Evolutionary conservation across 1,140 invertebrate species (phyloP), one percentile per base, ranked within the genome.

Genomic region (Rhyacophila brunnea): DNA sequence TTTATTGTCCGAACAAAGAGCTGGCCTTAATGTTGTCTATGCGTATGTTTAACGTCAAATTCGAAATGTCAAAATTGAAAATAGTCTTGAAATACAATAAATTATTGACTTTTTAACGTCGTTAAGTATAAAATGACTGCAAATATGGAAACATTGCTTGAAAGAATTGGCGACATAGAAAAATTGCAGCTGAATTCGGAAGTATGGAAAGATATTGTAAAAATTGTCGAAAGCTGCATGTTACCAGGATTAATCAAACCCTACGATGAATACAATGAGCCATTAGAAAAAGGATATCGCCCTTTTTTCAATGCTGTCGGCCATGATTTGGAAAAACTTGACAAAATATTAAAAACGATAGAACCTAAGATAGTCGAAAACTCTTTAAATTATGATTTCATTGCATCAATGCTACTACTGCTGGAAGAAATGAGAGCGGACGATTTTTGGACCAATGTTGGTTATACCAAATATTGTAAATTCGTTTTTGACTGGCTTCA

Each of bases 371-470:
- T 58, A 17, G 13, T 11, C 3, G 17, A 35, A 35, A 11, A 32
- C 1, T 32, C 15, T 5, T 36, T 58, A 17, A 58, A 60, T 44
- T 10, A 15, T 18, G 62, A 65, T 10, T 60, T 60, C 38, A 19
- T 56, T 9, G 35, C 49, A 18, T n/a, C 58, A 9, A 28, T 60
- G 32, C 14, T 58, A 18, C 40, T 58, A 7, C 44, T 65, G 10
- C 23, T 59, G 1, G 49, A 65, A 44, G 58, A 60, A 23, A 60
- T 65, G 62, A 42, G 47, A 18, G 14, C 58, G 1, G 40, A 58
- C 28, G 44, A 46, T 11, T 44, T 38, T 6, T 65, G 58, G 62
- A 34, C 15, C 6, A 20, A 43, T 17, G 13, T 43, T 11, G 43
- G 38, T n/a, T 65, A 60, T 42, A 43, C 53, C 1, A 51, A 48